phyloP scores from a whole-genome alignment of 2,797 vertebrate genomes.

The Chaunax sp. region DNA sequence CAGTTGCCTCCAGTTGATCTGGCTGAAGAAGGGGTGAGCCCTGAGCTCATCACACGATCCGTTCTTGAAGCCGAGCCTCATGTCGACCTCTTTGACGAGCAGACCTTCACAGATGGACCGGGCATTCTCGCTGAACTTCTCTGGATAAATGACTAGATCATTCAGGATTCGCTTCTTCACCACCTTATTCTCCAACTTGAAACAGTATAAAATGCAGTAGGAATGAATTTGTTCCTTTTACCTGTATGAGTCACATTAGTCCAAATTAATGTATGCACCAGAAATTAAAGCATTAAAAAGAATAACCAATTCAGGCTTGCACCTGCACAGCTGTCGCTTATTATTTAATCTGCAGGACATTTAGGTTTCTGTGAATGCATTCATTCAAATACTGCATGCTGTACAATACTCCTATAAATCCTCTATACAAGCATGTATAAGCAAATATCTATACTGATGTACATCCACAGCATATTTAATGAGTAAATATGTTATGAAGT shows the following conservation, averaged over 20 bases:
- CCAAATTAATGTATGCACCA: not conserved
- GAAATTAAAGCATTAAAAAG: not conserved
- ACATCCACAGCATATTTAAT: not conserved
- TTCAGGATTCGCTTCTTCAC: conserved; percentile 87
- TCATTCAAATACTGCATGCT: not conserved
- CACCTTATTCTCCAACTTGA: conserved; percentile 90
- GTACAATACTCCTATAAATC: not conserved
- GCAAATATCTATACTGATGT: not conserved
- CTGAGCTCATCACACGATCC: conserved; percentile 84
- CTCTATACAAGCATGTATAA: not conserved
- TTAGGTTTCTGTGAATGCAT: not conserved
- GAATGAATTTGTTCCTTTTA: not conserved
- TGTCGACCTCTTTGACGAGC: conserved; percentile 84
- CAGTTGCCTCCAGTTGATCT: conserved; percentile 90
- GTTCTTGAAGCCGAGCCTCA: conserved; percentile 86
- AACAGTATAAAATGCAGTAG: not conserved
- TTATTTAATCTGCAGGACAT: not conserved
- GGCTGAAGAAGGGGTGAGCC: conserved; percentile 81
- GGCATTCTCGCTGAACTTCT: conserved; percentile 84
- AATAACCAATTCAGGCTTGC: too few species aligned
- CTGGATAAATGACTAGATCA: conserved; percentile 82
- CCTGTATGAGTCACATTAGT: not conserved
- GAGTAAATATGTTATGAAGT: not conserved
- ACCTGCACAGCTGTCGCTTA: too few species aligned
- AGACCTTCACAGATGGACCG: conserved; percentile 87